Percentiles rank a stretch among this genome's conserved stretches.
phyloP scores from a whole-genome alignment of 1,140 invertebrate species.

The Polypedilum pembai region DNA sequence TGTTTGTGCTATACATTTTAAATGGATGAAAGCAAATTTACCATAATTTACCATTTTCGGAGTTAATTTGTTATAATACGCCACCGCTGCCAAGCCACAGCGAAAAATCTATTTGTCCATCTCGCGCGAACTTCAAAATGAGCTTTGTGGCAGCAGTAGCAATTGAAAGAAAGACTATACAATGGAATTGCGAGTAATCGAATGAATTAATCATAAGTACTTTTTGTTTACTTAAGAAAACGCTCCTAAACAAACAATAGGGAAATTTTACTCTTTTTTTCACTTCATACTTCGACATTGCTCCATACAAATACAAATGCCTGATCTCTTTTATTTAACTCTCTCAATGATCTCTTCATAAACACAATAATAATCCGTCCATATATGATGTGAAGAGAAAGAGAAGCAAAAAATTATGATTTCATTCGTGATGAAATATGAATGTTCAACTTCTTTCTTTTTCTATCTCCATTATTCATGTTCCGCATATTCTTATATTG shows the following conservation, averaged over 20 bases:
- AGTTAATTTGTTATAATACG: conserved; percentile 19
- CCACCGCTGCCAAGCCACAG: not conserved
- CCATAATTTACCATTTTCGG: not conserved
- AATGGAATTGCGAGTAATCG: conserved; percentile 22
- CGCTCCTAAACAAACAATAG: not conserved
- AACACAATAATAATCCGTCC: not conserved
- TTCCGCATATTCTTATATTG: not conserved
- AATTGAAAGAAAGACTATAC: not conserved
- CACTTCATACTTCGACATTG: not conserved
- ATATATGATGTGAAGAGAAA: not conserved
- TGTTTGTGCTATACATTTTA: conserved; percentile 10
- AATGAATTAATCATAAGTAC: conserved; percentile 22
- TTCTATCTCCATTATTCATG: not conserved
- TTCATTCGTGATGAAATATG: not conserved
- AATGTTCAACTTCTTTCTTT: conserved; percentile 1
- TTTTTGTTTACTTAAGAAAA: conserved; percentile 22
- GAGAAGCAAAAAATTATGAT: not conserved
- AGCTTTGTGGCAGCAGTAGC: not conserved
- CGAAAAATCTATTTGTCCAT: not conserved
- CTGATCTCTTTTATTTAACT: not conserved
- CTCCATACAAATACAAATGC: not conserved
- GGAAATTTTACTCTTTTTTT: not conserved
- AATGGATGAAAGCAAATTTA: conserved; percentile 4
- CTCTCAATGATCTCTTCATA: conserved; percentile 6
- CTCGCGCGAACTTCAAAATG: not conserved